phyloP scores from a whole-genome alignment of 2,888 invertebrate genomes.

The Eucera pruinosa region DNA sequence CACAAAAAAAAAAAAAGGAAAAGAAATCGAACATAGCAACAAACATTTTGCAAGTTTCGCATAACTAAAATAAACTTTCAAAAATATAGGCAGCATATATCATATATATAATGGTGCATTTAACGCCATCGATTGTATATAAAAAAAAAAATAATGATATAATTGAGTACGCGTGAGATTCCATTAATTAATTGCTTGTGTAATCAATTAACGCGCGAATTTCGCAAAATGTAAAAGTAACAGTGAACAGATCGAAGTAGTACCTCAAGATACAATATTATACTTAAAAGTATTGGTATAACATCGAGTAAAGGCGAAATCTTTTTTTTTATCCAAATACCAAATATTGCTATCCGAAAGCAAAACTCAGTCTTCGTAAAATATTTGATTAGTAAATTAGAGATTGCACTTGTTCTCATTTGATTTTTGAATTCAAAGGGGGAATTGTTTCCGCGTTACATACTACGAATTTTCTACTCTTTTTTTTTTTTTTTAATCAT shows the following conservation, averaged over 20 bases:
- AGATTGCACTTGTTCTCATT: conserved; percentile 18
- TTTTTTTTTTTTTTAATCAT: no score
- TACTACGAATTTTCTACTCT: not conserved
- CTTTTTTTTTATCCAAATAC: conserved; percentile 7
- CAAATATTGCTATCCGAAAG: conserved; percentile 22
- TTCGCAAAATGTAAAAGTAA: conserved; percentile 11
- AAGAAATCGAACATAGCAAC: conserved; percentile 8
- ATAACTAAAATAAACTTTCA: conserved; percentile 15
- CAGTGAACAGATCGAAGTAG: not conserved
- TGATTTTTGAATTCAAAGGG: conserved; percentile 9
- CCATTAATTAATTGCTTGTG: not conserved
- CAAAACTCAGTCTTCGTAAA: conserved; percentile 53
- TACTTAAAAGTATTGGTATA: not conserved
- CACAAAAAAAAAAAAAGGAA: no score
- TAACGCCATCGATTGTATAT: conserved; percentile 19
- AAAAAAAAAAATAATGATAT: conserved; percentile 17
- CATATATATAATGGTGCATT: conserved; percentile 9
- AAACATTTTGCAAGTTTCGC: not conserved
- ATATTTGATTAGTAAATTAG: conserved; percentile 26
- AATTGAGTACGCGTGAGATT: conserved; percentile 29
- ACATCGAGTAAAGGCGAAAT: not conserved
- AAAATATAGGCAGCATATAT: conserved; percentile 49
- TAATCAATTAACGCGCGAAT: not conserved
- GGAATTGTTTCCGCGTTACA: not conserved
- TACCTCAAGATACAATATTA: not conserved